Base-by-base conservation (phyloP, 2,113 vertebrate genomes). In the Okapia johnstoni region DNA sequence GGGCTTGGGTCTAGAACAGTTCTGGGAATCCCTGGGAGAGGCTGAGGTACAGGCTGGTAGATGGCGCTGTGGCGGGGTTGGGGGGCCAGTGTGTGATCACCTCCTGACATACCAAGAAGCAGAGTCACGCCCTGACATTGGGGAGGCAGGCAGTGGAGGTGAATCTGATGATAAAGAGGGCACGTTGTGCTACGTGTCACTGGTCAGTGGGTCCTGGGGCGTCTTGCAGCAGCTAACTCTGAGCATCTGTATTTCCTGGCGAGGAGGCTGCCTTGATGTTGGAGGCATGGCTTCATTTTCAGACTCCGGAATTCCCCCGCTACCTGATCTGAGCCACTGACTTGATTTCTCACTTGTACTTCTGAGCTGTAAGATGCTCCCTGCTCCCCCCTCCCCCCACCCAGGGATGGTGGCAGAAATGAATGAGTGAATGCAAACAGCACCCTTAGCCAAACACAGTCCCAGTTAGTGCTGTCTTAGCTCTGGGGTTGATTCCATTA, bases 381-480 rank as follows among this genome's bases (percentile, higher is more conserved):
- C 28, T 3, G 54, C 19, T 23, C 10, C 10, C n/a, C 66, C 21
- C 0, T 0, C n/a, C 33, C 1, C 61, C 0, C 25, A 28, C 36
- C 40, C 2, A 2, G 5, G 33, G 16, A 30, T 2, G 0, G 10
- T 15, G 16, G 26, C 2, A 19, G n/a, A 26, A 73, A 46, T n/a
- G n/a, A 73, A 17, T 3, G 17, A 33, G 19, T 26, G 3, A 23
- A 8, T 2, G 17, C 7, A 30, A 6, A 17, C 0, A 21, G 63
- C 25, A 19, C 16, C 2, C 2, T 26, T 1, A 12, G 21, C 76
- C 30, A 11, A 2, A 25, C 15, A 11, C 17, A 15, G 28, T 10
- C 12, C 5, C 1, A 40, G 0, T 2, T 0, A 0, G 46, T 6
- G 25, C 26, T 57, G 16, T 5, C 6, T 12, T 6, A 6, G 76